These are phyloP conservation scores for Euplagia quadripunctaria DNA, from an alignment of 2,888 invertebrate genomes.

Conservation along the genomic window DNA sequence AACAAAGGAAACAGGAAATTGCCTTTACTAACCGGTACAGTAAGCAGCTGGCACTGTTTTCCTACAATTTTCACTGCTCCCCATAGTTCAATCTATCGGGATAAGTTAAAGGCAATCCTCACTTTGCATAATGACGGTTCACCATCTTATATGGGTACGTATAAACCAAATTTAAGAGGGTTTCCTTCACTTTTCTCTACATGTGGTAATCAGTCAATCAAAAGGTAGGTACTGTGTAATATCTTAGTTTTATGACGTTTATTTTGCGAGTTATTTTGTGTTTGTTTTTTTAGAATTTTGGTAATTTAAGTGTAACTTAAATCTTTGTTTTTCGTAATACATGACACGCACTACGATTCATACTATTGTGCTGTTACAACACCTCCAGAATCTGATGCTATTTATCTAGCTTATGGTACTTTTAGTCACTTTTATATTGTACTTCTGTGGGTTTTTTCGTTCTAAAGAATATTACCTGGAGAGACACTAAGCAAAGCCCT, in stretches of 20 bases:
- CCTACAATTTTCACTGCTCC: constrained; percentile 5
- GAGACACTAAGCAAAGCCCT: no score
- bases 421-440: no score
- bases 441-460: no score
- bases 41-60: constrained; percentile 13
- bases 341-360: no score
- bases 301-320: no score
- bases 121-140: constrained; percentile 28
- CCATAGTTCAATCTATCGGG: constrained; percentile 19
- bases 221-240: background rate
- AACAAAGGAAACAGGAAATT: constrained; percentile 4
- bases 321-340: no score
- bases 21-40: background rate
- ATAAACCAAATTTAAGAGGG: constrained; percentile 15
- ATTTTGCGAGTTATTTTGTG: background rate
- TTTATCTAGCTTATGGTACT: no score
- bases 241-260: background rate
- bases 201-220: constrained; percentile 24
- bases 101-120: constrained; percentile 19
- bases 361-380: no score
- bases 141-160: constrained; percentile 13
- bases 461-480: no score
- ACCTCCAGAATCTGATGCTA: no score
- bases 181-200: constrained; percentile 17
- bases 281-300: background rate